phyloP scores from a whole-genome alignment of 2,113 vertebrate genomes.

The Pteruthius melanotis region DNA sequence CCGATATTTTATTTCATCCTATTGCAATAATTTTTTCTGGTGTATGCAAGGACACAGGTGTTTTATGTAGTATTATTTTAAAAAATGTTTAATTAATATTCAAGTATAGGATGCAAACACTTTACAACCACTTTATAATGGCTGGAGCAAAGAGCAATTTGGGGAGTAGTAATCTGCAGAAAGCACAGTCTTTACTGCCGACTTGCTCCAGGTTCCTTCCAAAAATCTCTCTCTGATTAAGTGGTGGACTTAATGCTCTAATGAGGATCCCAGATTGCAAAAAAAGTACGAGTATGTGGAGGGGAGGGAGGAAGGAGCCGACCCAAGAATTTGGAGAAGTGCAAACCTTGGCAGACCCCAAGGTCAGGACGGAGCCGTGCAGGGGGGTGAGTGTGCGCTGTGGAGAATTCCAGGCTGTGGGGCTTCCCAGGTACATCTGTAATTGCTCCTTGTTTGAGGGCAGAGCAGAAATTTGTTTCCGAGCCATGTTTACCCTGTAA shows the following conservation, averaged over 20 bases:
- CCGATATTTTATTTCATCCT: conserved; percentile 41
- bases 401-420: background rate
- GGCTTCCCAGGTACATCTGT: background rate
- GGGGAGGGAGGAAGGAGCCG: background rate
- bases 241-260: background rate
- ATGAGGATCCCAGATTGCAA: background rate
- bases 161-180: background rate
- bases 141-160: background rate
- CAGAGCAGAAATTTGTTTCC: background rate
- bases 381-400: background rate
- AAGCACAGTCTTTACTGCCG: background rate
- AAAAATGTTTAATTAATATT: conserved; percentile 37
- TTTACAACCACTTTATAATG: background rate
- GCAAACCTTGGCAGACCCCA: background rate
- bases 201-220: background rate
- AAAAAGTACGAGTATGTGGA: background rate
- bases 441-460: background rate
- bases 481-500: background rate
- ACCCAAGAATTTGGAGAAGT: background rate
- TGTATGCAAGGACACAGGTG: conserved; percentile 23
- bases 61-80: conserved; percentile 48
- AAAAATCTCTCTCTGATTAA: background rate
- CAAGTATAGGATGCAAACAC: background rate
- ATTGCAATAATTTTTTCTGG: conserved; percentile 36
- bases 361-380: background rate